These are phyloP conservation scores for Apoderus coryli DNA, from an alignment of 2,888 invertebrate species.

Conservation along the genomic window DNA sequence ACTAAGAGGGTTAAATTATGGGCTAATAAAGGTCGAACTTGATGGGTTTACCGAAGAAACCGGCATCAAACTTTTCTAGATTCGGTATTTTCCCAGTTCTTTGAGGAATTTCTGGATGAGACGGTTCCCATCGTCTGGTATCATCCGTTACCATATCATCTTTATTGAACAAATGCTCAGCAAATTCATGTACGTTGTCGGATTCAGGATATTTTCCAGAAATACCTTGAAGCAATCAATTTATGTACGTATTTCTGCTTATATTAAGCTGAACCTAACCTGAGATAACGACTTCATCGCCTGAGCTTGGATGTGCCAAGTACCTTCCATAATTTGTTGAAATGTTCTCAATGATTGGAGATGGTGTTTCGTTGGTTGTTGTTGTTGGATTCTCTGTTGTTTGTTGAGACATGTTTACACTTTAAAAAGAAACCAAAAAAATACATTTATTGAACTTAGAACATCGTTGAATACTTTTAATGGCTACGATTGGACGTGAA, in stretches of 20 bases:
- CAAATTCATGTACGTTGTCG: slow-evolving; percentile 52
- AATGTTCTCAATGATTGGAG: too few relatives aligned
- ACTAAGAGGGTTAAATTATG: not conserved
- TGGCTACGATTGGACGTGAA: too few relatives aligned
- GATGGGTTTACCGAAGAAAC: slow-evolving; percentile 33
- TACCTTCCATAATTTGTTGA: slow-evolving; percentile 15
- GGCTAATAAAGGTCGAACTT: not conserved
- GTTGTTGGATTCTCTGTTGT: too few relatives aligned
- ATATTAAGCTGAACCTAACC: too few relatives aligned
- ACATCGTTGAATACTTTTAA: too few relatives aligned
- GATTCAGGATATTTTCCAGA: slow-evolving; percentile 66
- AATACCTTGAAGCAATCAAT: slow-evolving; percentile 26
- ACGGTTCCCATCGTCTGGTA: slow-evolving; percentile 56
- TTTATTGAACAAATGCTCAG: slow-evolving; percentile 54
- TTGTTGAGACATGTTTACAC: too few relatives aligned
- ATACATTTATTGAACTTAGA: too few relatives aligned
- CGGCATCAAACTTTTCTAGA: slow-evolving; percentile 37
- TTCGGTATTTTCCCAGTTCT: slow-evolving; percentile 40
- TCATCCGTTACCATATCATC: slow-evolving; percentile 75
- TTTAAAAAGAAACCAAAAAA: too few relatives aligned
- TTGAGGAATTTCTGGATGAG: slow-evolving; percentile 39
- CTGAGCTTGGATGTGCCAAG: slow-evolving; percentile 40
- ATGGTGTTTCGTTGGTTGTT: too few relatives aligned
- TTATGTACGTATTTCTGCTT: too few relatives aligned
- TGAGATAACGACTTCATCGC: slow-evolving; percentile 49